phyloP scores from a whole-genome alignment of 2,888 invertebrate genomes.

The Adineta ricciae region DNA sequence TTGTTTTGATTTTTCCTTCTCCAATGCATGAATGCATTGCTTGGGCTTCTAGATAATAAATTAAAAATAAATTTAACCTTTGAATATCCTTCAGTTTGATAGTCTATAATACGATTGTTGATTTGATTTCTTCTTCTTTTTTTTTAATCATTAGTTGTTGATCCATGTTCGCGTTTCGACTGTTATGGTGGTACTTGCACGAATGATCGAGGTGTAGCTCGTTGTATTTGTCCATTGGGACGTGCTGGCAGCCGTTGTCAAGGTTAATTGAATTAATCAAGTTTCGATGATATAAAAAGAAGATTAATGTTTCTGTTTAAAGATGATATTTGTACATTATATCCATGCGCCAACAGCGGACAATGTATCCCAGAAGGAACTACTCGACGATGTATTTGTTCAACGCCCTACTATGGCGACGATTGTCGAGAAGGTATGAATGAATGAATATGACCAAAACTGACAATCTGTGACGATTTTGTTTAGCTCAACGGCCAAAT shows the following conservation, averaged over 20 bases:
- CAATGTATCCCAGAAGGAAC: not conserved
- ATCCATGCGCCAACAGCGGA: not conserved
- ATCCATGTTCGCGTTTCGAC: not conserved
- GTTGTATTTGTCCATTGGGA: not conserved
- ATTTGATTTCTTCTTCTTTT: not conserved
- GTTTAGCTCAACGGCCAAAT: not conserved
- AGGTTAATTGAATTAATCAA: not conserved
- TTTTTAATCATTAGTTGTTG: not conserved
- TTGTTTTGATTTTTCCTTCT: not conserved
- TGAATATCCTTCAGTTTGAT: not conserved
- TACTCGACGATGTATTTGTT: not conserved
- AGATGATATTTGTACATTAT: not conserved
- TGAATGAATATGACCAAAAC: too few species aligned
- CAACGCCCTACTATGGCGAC: not conserved
- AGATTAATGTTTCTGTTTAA: not conserved
- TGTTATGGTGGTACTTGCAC: not conserved
- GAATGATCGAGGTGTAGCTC: not conserved
- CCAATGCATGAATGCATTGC: not conserved
- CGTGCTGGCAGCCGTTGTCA: not conserved
- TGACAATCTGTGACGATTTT: not conserved
- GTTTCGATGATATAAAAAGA: not conserved
- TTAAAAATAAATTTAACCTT: not conserved
- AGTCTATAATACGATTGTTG: not conserved
- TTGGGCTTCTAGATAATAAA: not conserved
- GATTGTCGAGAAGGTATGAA: conserved; percentile 3